Evolutionary conservation across 2,888 invertebrate species (phyloP), one percentile per base, ranked within the genome.

Genomic region (Panzeria rudis): DNA sequence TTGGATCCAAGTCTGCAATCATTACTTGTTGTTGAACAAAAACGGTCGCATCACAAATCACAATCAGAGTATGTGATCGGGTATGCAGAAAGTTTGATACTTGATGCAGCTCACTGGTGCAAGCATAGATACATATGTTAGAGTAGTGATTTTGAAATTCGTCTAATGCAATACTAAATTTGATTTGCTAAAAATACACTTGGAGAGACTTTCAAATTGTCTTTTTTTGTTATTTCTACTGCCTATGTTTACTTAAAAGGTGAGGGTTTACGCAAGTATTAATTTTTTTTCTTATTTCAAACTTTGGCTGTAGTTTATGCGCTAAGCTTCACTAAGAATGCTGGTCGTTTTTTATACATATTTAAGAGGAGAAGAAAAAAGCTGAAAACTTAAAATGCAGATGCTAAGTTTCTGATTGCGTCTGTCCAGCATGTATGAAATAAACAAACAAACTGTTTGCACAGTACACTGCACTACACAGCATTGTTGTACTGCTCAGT

Each of bases 181-280:
- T 8, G n/a, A 44, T 64, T 71, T 5, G 17, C 3, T 23, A 0
- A 7, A 64, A 50, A 56, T 47, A 56, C 71, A 56, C 44, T 61
- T 68, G 25, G 32, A 17, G 17, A 62, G 7, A 32, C 62, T 69
- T 50, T 35, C 17, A 44, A 71, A 35, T 61, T 50, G n/a, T 25
- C 20, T 50, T 32, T 23, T 75, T 35, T 64, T 23, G 41, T 72
- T 59, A 47, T 61, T 52, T 56, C 56, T 75, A 80, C 47, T 82
- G 62, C 73, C 61, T 81, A 35, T 61, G 61, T 64, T 76, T 71
- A 47, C 68, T 35, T 77, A 64, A 82, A 88, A 89, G 88, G 88
- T 90, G 90, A 91, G 89, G 90, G 90, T 87, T 89, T 89, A 78
- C 66, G 84, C 86, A 83, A 87, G 86, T 86, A 89, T 89, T 88